A percentile compares a stretch with the other conserved stretches of the same genome.
These are phyloP conservation scores for Cynodonichthys magdalenae DNA, from an alignment of 2,797 vertebrate species.

Conservation along the genomic window DNA sequence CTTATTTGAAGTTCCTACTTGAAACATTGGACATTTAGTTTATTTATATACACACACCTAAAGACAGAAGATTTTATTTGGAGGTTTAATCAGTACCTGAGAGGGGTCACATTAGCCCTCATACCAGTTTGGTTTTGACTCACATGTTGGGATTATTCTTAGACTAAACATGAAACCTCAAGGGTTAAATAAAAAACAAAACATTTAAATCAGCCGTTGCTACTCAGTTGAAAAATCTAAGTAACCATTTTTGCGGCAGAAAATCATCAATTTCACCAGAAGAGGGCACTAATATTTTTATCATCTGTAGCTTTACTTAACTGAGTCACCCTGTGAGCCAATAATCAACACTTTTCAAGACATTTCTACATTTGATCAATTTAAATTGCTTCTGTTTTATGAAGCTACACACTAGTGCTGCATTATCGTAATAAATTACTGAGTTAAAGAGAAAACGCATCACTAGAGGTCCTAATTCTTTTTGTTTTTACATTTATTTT, in stretches of 20 bases:
- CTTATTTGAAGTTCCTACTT: neutral
- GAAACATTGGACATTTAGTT: neutral
- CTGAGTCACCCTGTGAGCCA: neutral
- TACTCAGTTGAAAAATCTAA: neutral
- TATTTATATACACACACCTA: neutral
- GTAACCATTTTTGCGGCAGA: neutral
- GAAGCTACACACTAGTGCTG: too few relatives aligned
- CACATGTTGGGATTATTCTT: neutral
- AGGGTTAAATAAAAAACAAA: neutral
- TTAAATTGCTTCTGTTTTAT: neutral
- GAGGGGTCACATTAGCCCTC: too few relatives aligned
- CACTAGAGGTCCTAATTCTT: too few relatives aligned
- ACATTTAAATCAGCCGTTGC: neutral
- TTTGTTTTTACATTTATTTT: neutral
- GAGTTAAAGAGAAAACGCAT: too few relatives aligned
- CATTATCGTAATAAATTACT: too few relatives aligned
- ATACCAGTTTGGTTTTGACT: neutral
- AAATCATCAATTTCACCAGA: constrained; percentile 25
- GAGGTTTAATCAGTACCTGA: neutral
- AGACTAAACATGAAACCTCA: neutral
- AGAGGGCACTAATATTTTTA: constrained; percentile 31
- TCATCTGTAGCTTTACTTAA: neutral
- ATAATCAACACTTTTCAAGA: too few relatives aligned
- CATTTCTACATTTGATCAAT: too few relatives aligned
- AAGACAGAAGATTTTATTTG: neutral